Conservation (phyloP, 1,140 invertebrate genomes). For the Rhynchophorus ferrugineus region DNA sequence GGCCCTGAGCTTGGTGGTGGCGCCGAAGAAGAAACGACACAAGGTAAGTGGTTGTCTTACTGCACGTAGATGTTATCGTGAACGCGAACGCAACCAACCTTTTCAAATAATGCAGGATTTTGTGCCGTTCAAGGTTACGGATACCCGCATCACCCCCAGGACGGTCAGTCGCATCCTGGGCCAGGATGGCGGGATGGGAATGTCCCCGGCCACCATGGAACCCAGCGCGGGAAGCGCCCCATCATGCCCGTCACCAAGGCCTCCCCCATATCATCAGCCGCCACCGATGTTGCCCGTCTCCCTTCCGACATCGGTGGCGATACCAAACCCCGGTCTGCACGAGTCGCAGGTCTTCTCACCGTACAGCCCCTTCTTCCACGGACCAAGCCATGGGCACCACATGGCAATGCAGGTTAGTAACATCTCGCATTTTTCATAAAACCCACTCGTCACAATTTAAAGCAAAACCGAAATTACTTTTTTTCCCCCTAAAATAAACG, state of each 20-base stretch:
- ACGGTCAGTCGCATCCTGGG: slow-evolving; percentile 80
- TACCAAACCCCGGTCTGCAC: slow-evolving; percentile 91
- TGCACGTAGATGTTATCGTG: background rate
- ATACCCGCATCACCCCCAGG: slow-evolving; percentile 87
- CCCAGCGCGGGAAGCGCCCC: slow-evolving; percentile 33
- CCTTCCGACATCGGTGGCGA: slow-evolving; percentile 87
- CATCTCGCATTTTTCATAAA: slow-evolving; percentile 1
- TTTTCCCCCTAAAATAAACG: too few species aligned
- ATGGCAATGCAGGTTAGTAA: slow-evolving; percentile 41
- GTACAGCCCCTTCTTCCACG: slow-evolving; percentile 78
- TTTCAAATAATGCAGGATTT: slow-evolving; percentile 23
- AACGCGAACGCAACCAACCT: slow-evolving; percentile 2
- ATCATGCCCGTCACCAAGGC: slow-evolving; percentile 53
- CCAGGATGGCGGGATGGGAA: slow-evolving; percentile 59
- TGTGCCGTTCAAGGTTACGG: slow-evolving; percentile 58
- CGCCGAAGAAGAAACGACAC: slow-evolving; percentile 91
- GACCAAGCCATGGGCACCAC: slow-evolving; percentile 47
- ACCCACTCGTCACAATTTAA: too few species aligned
- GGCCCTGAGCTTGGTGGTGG: slow-evolving; percentile 85
- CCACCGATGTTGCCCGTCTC: slow-evolving; percentile 80
- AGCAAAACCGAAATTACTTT: too few species aligned
- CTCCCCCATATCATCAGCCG: slow-evolving; percentile 63
- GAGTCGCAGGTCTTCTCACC: slow-evolving; percentile 90
- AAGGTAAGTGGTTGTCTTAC: slow-evolving; percentile 47
- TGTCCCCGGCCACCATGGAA: slow-evolving; percentile 48